Percentiles rank a stretch among this genome's conserved stretches.
These are phyloP conservation scores for Falco peregrinus DNA, from an alignment of 2,797 vertebrate species.

Conservation along the genomic window DNA sequence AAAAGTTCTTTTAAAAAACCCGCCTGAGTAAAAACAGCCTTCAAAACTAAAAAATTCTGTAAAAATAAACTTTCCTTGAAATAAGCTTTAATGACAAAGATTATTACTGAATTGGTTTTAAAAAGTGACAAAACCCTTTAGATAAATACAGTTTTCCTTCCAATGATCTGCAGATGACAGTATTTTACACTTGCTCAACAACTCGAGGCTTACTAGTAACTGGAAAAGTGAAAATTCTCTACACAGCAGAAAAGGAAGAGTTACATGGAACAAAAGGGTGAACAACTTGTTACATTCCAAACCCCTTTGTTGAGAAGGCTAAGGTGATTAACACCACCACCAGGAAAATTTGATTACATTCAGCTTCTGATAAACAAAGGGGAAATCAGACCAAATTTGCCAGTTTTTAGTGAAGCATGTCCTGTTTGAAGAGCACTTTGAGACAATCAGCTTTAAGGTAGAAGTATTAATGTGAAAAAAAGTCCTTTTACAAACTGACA, in stretches of 20 bases:
- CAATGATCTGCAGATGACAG: not conserved
- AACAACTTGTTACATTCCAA: not conserved
- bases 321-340: not conserved
- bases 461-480: not conserved
- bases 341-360: not conserved
- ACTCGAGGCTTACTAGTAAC: not conserved
- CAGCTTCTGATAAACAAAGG: not conserved
- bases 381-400: not conserved
- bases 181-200: not conserved
- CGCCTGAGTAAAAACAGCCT: not conserved
- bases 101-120: not conserved
- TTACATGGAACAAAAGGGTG: not conserved
- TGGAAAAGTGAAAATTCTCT: not conserved
- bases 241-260: not conserved
- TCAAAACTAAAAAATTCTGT: not conserved
- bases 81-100: not conserved
- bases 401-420: not conserved
- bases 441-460: not conserved
- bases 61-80: not conserved
- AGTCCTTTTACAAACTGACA: not conserved
- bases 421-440: slow-evolving; percentile 40
- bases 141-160: not conserved
- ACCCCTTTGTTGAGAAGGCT: not conserved
- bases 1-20: not conserved
- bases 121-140: not conserved